These are phyloP conservation scores for Gyps fulvus DNA, from an alignment of 2,113 vertebrate species.

Conservation along the genomic window DNA sequence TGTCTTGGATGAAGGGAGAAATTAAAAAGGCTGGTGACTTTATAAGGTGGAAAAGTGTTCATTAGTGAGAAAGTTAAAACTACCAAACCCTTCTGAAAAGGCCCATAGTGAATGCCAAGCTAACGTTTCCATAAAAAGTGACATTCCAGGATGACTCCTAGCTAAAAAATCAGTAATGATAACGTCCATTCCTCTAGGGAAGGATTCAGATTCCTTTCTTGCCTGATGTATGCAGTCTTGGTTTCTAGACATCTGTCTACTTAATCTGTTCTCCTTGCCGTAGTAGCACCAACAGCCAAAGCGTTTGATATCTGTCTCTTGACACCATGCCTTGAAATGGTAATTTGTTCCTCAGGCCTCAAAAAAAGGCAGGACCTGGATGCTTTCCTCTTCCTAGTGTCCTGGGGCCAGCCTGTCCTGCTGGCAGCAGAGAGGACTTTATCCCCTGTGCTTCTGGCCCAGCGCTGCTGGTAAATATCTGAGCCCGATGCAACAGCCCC, in stretches of 20 bases:
- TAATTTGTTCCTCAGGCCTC: neutral
- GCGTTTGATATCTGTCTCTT: neutral
- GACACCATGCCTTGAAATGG: neutral
- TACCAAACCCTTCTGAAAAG: neutral
- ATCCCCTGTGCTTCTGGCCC: neutral
- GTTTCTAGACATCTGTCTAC: neutral
- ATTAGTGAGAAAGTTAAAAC: neutral
- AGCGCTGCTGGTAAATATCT: neutral
- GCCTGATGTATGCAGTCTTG: neutral
- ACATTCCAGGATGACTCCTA: neutral
- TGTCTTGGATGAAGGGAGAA: neutral
- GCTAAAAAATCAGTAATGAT: neutral
- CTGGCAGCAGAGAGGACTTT: neutral
- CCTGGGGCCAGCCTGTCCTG: neutral
- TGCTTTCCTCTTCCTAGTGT: neutral
- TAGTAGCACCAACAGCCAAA: neutral
- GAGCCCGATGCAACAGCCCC: neutral
- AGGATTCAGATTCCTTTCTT: neutral
- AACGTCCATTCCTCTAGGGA: neutral
- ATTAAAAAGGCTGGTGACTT: neutral
- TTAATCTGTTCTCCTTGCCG: neutral
- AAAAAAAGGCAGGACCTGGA: neutral
- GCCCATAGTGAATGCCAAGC: neutral
- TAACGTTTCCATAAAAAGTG: neutral
- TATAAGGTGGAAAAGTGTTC: neutral